Conservation (phyloP, 2,797 vertebrate genomes). For the Podarcis siculus region DNA sequence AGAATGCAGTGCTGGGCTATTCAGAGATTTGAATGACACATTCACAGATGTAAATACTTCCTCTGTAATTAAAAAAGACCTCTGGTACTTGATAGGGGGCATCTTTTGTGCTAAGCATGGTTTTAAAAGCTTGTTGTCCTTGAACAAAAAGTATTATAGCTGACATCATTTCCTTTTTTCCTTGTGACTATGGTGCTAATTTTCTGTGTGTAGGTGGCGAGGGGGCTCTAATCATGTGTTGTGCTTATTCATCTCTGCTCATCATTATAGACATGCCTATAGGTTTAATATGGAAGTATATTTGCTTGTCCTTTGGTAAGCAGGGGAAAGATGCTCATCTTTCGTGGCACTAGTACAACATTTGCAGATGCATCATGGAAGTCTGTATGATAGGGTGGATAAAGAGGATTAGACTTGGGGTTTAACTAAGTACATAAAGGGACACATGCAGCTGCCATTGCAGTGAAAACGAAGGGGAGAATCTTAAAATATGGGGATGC, state of each 20-base stretch:
- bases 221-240: background rate
- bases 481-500: background rate
- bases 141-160: background rate
- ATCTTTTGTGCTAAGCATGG: background rate
- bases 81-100: background rate
- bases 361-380: background rate
- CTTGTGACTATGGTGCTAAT: constrained; percentile 6
- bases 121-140: constrained; percentile 10
- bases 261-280: background rate
- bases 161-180: background rate
- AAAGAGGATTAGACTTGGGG: no score
- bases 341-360: background rate
- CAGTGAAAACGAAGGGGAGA: background rate
- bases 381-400: background rate
- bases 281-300: background rate
- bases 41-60: background rate
- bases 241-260: background rate
- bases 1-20: background rate
- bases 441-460: background rate
- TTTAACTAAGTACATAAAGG: background rate
- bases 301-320: background rate
- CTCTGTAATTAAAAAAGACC: constrained; percentile 11
- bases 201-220: background rate
- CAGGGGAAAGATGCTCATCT: background rate
- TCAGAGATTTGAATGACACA: constrained; percentile 23